These are phyloP conservation scores for Enteromius mattozi DNA, from an alignment of 2,797 vertebrate species.

Conservation along the genomic window DNA sequence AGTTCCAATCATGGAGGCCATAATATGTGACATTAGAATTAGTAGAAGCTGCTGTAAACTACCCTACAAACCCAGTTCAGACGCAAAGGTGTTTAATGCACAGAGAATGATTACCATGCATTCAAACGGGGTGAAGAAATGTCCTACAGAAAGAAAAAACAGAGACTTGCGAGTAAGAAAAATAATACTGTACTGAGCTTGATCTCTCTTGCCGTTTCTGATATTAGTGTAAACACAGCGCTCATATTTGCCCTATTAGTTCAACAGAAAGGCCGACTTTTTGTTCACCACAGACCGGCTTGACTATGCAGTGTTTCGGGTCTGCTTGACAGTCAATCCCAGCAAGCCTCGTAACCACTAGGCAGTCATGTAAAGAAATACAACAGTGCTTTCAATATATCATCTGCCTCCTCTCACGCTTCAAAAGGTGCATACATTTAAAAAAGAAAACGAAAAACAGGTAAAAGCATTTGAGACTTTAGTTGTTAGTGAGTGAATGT, in stretches of 20 bases:
- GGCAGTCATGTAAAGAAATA: slow-evolving; percentile 50
- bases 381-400: slow-evolving; percentile 40
- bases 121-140: not conserved
- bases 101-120: not conserved
- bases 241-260: slow-evolving; percentile 9
- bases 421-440: slow-evolving; percentile 37
- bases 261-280: slow-evolving; percentile 16
- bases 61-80: slow-evolving; percentile 18
- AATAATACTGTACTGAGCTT: slow-evolving; percentile 3
- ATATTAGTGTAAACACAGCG: slow-evolving; percentile 42
- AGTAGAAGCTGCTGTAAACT: slow-evolving; percentile 1
- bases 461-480: slow-evolving; percentile 38
- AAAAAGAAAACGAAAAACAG: slow-evolving; percentile 47
- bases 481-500: slow-evolving; percentile 77
- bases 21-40: slow-evolving; percentile 30
- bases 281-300: slow-evolving; percentile 13
- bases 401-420: slow-evolving; percentile 35
- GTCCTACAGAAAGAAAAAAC: not conserved
- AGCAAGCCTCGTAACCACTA: slow-evolving; percentile 59
- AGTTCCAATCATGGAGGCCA: slow-evolving; percentile 6
- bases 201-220: not conserved
- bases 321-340: slow-evolving; percentile 56
- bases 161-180: not conserved
- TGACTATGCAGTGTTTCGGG: slow-evolving; percentile 11
- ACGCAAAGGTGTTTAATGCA: slow-evolving; percentile 25